Percentiles rank a stretch among this genome's conserved stretches.
phyloP scores from a whole-genome alignment of 64 coral and sea anemone species.

The Cladopsammia gracilis region DNA sequence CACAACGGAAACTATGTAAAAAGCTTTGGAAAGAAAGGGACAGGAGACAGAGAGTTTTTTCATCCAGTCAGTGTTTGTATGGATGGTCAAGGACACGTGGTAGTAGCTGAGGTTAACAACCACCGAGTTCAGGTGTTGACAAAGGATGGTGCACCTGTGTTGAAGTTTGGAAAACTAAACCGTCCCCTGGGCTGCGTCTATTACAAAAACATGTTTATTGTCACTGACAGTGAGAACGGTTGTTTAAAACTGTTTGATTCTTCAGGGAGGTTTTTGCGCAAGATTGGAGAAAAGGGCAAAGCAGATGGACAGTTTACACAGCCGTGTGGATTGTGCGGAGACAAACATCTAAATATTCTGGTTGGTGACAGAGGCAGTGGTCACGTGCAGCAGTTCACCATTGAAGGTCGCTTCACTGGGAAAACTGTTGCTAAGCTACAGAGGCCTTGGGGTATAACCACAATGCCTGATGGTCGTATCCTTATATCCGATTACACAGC shows the following conservation, averaged over 20 bases:
- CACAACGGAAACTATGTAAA: conserved; percentile 6
- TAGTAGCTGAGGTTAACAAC: conserved; percentile 23
- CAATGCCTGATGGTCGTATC: too few species aligned
- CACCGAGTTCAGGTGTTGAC: conserved; percentile 13
- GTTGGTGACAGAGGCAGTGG: not conserved
- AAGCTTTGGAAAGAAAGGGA: conserved; percentile 9
- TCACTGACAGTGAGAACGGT: not conserved
- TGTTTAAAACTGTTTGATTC: not conserved
- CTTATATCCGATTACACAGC: too few species aligned
- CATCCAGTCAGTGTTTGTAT: not conserved
- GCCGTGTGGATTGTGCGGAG: not conserved
- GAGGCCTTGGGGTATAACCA: too few species aligned
- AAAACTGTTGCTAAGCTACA: too few species aligned
- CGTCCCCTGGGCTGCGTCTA: not conserved
- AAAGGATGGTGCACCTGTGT: not conserved
- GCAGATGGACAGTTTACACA: not conserved
- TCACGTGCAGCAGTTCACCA: not conserved
- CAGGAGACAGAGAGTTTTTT: not conserved
- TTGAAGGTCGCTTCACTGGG: too few species aligned
- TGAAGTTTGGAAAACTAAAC: conserved; percentile 6
- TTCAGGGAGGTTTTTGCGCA: not conserved
- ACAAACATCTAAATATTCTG: not conserved
- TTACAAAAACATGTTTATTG: not conserved
- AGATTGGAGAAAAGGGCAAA: not conserved
- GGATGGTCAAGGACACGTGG: conserved; percentile 24